Percentiles rank a stretch among this genome's conserved stretches.
Evolutionary conservation across 2,888 invertebrate genomes (phyloP).

Genomic region (Lepas anatifera): DNA sequence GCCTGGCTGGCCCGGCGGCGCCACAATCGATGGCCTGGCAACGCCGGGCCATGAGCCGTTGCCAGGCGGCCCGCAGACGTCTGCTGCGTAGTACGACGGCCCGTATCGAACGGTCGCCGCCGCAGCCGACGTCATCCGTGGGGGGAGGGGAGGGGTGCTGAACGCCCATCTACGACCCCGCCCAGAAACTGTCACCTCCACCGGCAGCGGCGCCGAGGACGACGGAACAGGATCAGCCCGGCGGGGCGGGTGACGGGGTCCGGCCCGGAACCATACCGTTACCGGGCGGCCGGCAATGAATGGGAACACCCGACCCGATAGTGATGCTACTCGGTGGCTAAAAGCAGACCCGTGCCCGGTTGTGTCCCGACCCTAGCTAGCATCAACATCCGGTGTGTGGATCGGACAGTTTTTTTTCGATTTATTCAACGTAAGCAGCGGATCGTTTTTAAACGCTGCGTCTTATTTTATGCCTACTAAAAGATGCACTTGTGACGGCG

Average conservation of each 20-base stretch:
- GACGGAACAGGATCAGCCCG: not conserved
- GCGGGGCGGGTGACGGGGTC: not conserved
- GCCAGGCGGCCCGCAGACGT: not conserved
- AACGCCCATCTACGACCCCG: not conserved
- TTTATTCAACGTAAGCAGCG: no score
- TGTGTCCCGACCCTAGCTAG: no score
- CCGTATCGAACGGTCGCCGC: not conserved
- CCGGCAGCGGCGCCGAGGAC: not conserved
- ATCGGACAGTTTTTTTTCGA: no score
- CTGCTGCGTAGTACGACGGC: constrained; percentile 3
- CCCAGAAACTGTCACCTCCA: not conserved
- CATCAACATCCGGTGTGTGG: no score
- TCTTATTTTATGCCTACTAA: no score
- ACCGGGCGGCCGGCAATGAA: not conserved
- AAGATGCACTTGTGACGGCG: no score
- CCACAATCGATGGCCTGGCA: not conserved
- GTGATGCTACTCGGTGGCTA: no score
- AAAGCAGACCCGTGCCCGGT: no score
- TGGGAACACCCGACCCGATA: no score
- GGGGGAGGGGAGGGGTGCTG: not conserved
- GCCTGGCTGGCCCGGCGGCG: not conserved
- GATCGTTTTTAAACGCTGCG: no score
- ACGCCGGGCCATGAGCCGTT: not conserved
- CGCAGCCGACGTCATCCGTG: not conserved
- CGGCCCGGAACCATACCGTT: not conserved